Evolutionary conservation across 2,797 vertebrate genomes (phyloP), one percentile per base, ranked within the genome.

Genomic region (Varecia variegata): DNA sequence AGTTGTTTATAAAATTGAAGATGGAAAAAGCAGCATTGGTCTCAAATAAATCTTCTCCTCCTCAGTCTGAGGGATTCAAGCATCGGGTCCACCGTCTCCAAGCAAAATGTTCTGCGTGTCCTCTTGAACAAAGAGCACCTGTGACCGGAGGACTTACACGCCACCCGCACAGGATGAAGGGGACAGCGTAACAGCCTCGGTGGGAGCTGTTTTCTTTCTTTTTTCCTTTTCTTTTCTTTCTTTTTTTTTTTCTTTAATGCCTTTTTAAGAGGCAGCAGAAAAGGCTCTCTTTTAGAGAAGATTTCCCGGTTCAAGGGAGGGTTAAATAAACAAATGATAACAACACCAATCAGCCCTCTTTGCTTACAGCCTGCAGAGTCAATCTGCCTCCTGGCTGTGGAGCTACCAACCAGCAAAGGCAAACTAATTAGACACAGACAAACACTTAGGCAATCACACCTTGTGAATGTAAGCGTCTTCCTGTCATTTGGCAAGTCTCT

Each of bases 361-460:
- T 98, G 98, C 98, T 99, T 98, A 98, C 98, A 99, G 98, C 98
- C 99, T 97, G 98, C 96, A 81, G 99, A 99, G 99, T 99, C 99
- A 99, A 99, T 99, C 98, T 99, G 99, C 99, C 99, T 99, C 99
- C 99, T 99, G 99, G 99, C 98, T 98, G 99, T 97, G 99, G 99
- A 98, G 98, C 98, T 99, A 99, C 99, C 99, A 99, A 98, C 98
- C 98, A 99, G 99, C 99, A 99, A 99, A 99, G 98, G 98, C 98
- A 99, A 99, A 99, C 99, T 99, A 99, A 99, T 99, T 99, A 99
- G 99, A 99, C 98, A 98, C 98, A 99, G 99, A 99, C 99, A 99
- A 99, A 99, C 99, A 99, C 99, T 99, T 99, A 99, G 99, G 99
- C 99, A 98, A 99, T 99, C 99, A 99, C 99, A 99, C 99, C 99